A percentile compares a stretch with the other conserved stretches of the same genome.
phyloP scores from a whole-genome alignment of 2,888 invertebrate species.

The Diaperis boleti region DNA sequence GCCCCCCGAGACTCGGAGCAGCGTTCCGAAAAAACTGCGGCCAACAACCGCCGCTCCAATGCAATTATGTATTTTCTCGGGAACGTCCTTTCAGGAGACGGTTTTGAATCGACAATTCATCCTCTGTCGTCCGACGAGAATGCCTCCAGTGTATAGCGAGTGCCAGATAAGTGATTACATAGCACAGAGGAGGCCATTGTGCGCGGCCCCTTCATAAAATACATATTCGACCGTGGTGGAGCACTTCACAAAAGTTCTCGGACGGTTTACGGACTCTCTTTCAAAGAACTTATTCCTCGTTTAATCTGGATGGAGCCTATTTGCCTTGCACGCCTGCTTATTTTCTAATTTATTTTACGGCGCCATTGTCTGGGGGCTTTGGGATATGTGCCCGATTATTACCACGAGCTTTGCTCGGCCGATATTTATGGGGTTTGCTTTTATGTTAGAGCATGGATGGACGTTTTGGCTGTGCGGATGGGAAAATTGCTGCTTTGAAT shows the following conservation, averaged over 20 bases:
- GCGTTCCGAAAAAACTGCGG: conserved; percentile 42
- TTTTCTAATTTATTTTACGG: conserved; percentile 56
- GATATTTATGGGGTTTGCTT: conserved; percentile 33
- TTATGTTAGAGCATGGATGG: too few species aligned
- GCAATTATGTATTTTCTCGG: conserved; percentile 42
- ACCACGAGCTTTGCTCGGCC: conserved; percentile 29
- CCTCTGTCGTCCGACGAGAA: conserved; percentile 36
- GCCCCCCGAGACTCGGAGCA: conserved; percentile 34
- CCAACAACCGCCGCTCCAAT: conserved; percentile 33
- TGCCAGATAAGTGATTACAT: conserved; percentile 56
- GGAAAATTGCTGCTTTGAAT: too few species aligned
- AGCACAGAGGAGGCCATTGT: conserved; percentile 51
- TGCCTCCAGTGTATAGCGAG: conserved; percentile 38
- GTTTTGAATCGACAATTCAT: conserved; percentile 42
- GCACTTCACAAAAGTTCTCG: conserved; percentile 53
- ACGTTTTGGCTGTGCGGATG: too few species aligned
- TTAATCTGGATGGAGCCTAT: conserved; percentile 58
- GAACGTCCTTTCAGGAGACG: conserved; percentile 35
- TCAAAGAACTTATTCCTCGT: conserved; percentile 58
- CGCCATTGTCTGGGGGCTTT: conserved; percentile 46
- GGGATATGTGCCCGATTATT: conserved; percentile 36
- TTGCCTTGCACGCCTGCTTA: conserved; percentile 55
- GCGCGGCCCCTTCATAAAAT: conserved; percentile 50
- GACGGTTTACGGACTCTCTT: conserved; percentile 57
- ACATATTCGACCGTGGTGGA: conserved; percentile 48